Conservation (phyloP, 2,888 invertebrate species). For the Drosophila anomalata region DNA sequence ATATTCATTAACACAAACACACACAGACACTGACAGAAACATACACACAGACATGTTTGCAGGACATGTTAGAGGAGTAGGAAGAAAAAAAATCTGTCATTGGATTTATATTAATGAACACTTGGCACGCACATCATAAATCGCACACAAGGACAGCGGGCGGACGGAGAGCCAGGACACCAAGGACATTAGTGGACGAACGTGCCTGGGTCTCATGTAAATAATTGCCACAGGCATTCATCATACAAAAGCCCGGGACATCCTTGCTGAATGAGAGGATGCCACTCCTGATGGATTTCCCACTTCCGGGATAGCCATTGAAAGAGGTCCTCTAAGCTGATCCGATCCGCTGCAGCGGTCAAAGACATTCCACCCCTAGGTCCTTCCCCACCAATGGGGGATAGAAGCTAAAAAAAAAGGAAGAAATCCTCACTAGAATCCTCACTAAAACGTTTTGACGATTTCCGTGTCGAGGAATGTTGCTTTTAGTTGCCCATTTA, state of each 20-base stretch:
- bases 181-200: slow-evolving; percentile 59
- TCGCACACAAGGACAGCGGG: slow-evolving; percentile 55
- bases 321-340: slow-evolving; percentile 43
- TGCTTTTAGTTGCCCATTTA: slow-evolving; percentile 50
- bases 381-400: neutral
- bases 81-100: slow-evolving; percentile 57
- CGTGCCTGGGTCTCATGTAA: slow-evolving; percentile 67
- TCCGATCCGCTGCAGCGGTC: slow-evolving; percentile 37
- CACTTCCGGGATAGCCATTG: slow-evolving; percentile 49
- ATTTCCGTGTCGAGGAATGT: slow-evolving; percentile 42
- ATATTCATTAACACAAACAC: slow-evolving; percentile 64
- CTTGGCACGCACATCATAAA: slow-evolving; percentile 78
- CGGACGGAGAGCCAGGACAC: slow-evolving; percentile 21
- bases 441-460: slow-evolving; percentile 62
- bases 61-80: neutral
- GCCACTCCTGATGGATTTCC: slow-evolving; percentile 47
- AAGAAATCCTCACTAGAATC: slow-evolving; percentile 33
- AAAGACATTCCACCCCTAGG: slow-evolving; percentile 33
- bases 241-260: slow-evolving; percentile 46
- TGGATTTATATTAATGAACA: slow-evolving; percentile 76
- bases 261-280: slow-evolving; percentile 31
- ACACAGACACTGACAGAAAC: neutral
- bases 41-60: slow-evolving; percentile 14
- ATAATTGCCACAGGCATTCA: slow-evolving; percentile 69
- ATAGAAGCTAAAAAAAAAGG: neutral